Evolutionary conservation across 1,140 invertebrate genomes (phyloP).

Genomic region (Euschistus heros): DNA sequence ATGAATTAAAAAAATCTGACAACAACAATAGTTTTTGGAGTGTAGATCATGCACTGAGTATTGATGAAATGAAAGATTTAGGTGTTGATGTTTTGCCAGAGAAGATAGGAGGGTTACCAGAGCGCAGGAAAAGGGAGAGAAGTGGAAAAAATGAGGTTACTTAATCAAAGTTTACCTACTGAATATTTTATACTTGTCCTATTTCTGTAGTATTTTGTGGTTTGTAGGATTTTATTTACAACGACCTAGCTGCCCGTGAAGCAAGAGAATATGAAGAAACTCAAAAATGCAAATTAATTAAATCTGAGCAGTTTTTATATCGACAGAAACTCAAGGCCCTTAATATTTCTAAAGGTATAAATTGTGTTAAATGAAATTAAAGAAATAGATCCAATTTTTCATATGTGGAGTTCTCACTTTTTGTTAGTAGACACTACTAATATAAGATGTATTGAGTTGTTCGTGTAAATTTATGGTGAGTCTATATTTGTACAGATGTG

Average conservation of each 20-base stretch:
- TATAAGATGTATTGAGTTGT: no score
- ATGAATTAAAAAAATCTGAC: neutral
- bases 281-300: neutral
- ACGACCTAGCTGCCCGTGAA: neutral
- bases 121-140: neutral
- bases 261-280: constrained; percentile 4
- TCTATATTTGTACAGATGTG: neutral
- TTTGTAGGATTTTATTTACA: neutral
- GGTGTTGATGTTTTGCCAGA: neutral
- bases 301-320: constrained; percentile 1
- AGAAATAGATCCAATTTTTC: no score
- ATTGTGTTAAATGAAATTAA: no score
- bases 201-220: no score
- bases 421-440: no score
- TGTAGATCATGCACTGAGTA: neutral
- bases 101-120: neutral
- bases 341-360: constrained; percentile 3
- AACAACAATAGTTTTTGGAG: constrained; percentile 5
- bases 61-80: constrained; percentile 5
- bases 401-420: no score
- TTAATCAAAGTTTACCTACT: no score
- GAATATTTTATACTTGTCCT: no score
- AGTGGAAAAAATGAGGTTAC: no score
- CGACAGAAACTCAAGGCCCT: neutral
- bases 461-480: no score